A percentile compares a stretch with the other conserved stretches of the same genome.
Evolutionary conservation across 2,113 vertebrate genomes (phyloP).

Genomic region (Xenopus borealis): DNA sequence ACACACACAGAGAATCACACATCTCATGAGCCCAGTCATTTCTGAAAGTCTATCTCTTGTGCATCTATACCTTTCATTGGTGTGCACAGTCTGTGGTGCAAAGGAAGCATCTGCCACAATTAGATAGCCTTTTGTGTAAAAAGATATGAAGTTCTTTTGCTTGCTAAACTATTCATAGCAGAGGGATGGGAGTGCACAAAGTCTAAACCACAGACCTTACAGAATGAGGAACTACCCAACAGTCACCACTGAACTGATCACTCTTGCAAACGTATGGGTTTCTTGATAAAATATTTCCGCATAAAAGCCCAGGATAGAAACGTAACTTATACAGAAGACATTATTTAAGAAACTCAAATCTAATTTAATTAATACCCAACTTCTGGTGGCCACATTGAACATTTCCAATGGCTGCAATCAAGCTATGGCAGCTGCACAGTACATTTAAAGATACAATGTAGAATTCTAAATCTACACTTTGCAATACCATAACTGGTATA

Average conservation of each 20-base stretch:
- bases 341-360: no score
- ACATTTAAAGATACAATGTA: no score
- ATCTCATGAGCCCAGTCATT: not conserved
- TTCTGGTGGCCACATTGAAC: no score
- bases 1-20: not conserved
- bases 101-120: conserved; percentile 9
- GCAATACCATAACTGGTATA: no score
- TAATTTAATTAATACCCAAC: no score
- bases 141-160: conserved; percentile 12
- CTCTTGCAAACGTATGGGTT: not conserved
- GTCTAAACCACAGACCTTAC: conserved; percentile 8
- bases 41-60: not conserved
- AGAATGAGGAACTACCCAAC: conserved; percentile 24
- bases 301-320: no score
- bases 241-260: not conserved
- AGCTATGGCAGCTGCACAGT: no score
- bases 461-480: no score
- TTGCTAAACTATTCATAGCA: conserved; percentile 12
- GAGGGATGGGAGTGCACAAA: conserved; percentile 14
- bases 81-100: not conserved
- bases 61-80: not conserved
- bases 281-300: no score
- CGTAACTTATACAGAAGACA: no score
- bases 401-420: no score
- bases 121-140: not conserved